phyloP scores from a whole-genome alignment of 2,797 vertebrate genomes.

The Helostoma temminkii region DNA sequence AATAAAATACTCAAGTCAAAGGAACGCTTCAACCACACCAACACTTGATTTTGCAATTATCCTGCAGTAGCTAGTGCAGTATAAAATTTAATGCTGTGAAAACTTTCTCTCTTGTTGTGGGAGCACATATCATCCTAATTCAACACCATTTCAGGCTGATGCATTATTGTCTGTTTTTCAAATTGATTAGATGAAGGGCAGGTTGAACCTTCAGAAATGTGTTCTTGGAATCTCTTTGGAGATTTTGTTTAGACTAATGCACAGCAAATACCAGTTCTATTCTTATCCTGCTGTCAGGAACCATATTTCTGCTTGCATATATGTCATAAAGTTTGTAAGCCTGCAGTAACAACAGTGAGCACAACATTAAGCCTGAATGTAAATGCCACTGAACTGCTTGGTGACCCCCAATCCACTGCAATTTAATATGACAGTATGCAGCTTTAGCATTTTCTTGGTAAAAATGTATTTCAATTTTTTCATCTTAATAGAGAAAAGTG shows the following conservation, averaged over 20 bases:
- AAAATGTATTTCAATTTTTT: too few relatives aligned
- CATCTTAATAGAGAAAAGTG: too few relatives aligned
- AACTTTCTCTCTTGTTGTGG: conserved; percentile 28
- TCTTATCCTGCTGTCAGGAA: conserved; percentile 67
- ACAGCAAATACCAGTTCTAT: conserved; percentile 48
- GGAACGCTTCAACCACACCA: not conserved
- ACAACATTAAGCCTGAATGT: conserved; percentile 22
- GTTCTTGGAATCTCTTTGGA: conserved; percentile 47
- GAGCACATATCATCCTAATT: conserved; percentile 7
- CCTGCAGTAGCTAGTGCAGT: not conserved
- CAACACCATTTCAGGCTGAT: conserved; percentile 12
- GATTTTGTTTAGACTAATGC: conserved; percentile 65
- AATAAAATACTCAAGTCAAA: conserved; percentile 11
- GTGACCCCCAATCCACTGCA: not conserved
- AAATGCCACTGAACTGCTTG: conserved; percentile 54
- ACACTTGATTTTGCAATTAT: conserved; percentile 12
- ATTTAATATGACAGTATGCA: not conserved
- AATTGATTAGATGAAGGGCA: conserved; percentile 65
- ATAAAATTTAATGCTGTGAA: not conserved
- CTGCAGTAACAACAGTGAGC: conserved; percentile 25
- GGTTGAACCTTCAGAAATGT: conserved; percentile 59
- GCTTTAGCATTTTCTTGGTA: too few relatives aligned
- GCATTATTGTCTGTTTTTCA: conserved; percentile 57
- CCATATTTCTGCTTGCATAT: conserved; percentile 67
- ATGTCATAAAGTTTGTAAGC: conserved; percentile 43